A percentile compares a stretch with the other conserved stretches of the same genome.
Evolutionary conservation across 1,140 invertebrate genomes (phyloP).

Genomic region (Bactericera cockerelli): DNA sequence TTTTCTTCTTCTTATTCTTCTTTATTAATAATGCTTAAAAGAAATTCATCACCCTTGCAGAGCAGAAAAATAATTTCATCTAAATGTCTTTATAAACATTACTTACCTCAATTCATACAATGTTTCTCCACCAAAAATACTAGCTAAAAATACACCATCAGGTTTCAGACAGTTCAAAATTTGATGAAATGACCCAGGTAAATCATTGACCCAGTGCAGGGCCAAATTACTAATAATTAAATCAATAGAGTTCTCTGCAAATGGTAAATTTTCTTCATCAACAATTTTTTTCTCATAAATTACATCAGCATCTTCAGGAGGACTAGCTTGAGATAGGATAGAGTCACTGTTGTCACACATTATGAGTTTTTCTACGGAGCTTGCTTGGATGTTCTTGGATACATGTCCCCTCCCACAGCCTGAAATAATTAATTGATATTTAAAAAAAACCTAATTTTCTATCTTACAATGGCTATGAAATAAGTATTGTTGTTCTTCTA

Average conservation of each 20-base stretch:
- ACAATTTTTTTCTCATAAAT: conserved; percentile 46
- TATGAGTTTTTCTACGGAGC: conserved; percentile 54
- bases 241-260: conserved; percentile 72
- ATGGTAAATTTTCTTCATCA: conserved; percentile 72
- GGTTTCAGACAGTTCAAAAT: conserved; percentile 58
- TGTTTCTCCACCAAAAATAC: conserved; percentile 93
- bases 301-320: conserved; percentile 42
- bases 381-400: conserved; percentile 63
- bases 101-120: conserved; percentile 67
- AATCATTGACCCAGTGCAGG: conserved; percentile 95
- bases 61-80: no score
- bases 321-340: conserved; percentile 51
- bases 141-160: conserved; percentile 86
- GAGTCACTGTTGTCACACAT: conserved; percentile 53
- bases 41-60: no score
- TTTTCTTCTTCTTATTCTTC: no score
- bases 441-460: no score
- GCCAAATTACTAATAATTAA: conserved; percentile 63
- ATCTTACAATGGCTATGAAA: no score
- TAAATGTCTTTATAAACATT: no score
- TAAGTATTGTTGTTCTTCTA: no score
- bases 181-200: conserved; percentile 68
- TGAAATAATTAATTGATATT: no score
- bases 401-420: conserved; percentile 79
- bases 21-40: no score